Evolutionary conservation across 2,797 vertebrate species (phyloP).

Genomic region (Gallirallus australis): DNA sequence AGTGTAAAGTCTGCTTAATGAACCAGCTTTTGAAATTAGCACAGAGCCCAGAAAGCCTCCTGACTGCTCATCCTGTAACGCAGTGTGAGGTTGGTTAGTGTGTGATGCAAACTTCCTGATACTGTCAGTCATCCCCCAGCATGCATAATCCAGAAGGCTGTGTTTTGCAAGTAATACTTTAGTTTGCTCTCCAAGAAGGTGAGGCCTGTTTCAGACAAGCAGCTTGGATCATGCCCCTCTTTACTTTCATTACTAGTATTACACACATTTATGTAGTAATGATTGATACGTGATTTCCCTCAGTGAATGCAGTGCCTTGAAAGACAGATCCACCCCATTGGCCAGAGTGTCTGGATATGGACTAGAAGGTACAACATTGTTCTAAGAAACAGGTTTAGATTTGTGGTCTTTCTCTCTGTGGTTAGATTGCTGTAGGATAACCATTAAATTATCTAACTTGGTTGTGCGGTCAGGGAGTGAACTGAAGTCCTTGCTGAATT

Average conservation of each 20-base stretch:
- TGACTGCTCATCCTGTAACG: background rate
- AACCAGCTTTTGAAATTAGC: background rate
- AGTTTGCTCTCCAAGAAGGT: background rate
- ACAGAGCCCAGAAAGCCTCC: background rate
- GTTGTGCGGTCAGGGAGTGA: background rate
- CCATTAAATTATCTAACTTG: background rate
- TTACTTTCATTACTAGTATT: background rate
- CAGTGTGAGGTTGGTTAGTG: background rate
- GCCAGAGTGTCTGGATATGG: background rate
- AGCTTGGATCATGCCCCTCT: background rate
- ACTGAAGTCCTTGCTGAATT: background rate
- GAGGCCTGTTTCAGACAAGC: background rate
- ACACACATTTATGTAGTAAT: background rate
- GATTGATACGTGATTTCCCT: background rate
- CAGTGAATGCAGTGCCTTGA: background rate
- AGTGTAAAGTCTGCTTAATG: background rate
- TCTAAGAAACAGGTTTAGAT: background rate
- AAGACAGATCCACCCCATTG: background rate
- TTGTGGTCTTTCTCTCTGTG: background rate
- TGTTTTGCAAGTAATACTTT: background rate
- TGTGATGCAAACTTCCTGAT: background rate
- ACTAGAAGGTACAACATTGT: background rate
- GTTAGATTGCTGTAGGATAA: background rate
- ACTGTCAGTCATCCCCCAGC: background rate
- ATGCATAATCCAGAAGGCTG: background rate